These are phyloP conservation scores for Onychostruthus taczanowskii DNA, from an alignment of 2,113 vertebrate species.

Conservation along the genomic window DNA sequence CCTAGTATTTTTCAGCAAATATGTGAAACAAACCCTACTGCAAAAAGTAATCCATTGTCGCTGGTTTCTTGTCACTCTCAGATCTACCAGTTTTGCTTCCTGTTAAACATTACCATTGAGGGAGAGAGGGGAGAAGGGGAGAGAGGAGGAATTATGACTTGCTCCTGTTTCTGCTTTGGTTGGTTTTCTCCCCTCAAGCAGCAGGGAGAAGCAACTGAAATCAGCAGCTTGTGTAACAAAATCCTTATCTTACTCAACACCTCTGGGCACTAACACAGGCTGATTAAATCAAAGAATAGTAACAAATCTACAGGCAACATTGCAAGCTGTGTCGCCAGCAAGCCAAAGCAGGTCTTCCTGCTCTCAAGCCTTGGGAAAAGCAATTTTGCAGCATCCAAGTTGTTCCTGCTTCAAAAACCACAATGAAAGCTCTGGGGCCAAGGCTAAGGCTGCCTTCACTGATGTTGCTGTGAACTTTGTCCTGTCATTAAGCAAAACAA, in stretches of 20 bases:
- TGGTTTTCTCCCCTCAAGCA: not conserved
- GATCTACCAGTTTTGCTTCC: not conserved
- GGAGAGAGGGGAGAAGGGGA: not conserved
- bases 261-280: not conserved
- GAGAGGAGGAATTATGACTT: not conserved
- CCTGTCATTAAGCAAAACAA: not conserved
- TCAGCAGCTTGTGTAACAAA: conserved; percentile 1
- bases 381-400: not conserved
- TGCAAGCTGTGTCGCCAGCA: not conserved
- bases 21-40: not conserved
- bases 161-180: not conserved
- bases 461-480: not conserved
- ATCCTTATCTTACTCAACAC: not conserved
- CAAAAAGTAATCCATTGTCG: not conserved
- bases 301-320: not conserved
- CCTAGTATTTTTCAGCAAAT: not conserved
- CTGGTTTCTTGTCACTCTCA: not conserved
- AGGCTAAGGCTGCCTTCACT: not conserved
- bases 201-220: not conserved
- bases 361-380: not conserved
- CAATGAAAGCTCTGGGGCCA: not conserved
- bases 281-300: conserved; percentile 5
- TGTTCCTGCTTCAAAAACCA: not conserved
- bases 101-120: not conserved
- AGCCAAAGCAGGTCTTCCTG: not conserved